phyloP scores from a whole-genome alignment of 2,888 invertebrate genomes.

The Tetragnatha montana region DNA sequence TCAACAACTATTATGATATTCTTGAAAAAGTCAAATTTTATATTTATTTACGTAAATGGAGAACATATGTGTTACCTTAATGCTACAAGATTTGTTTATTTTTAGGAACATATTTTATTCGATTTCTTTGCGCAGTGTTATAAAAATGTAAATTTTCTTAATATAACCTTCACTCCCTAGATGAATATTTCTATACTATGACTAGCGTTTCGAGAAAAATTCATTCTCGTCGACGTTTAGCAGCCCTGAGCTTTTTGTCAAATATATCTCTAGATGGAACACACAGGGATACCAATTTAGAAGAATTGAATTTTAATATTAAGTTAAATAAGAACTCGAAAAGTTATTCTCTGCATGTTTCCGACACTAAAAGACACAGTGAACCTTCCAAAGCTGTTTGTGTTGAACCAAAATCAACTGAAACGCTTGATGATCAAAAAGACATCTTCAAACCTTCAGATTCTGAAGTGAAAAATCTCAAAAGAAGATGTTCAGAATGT shows the following conservation, averaged over 20 bases:
- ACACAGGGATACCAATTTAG: conserved; percentile 81
- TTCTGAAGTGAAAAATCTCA: conserved; percentile 19
- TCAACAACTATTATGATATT: no score
- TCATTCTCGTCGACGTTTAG: conserved; percentile 74
- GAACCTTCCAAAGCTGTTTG: not conserved
- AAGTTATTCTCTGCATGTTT: not conserved
- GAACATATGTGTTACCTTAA: no score
- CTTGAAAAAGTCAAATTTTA: no score
- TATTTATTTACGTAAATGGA: no score
- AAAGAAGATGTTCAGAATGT: conserved; percentile 54
- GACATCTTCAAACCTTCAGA: not conserved
- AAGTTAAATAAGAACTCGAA: conserved; percentile 25
- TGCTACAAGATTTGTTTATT: no score
- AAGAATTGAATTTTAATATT: conserved; percentile 72
- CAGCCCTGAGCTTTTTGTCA: conserved; percentile 93
- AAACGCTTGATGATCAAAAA: conserved; percentile 13
- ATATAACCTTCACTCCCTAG: no score
- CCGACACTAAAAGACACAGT: conserved; percentile 1
- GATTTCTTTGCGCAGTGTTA: no score
- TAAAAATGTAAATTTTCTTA: no score
- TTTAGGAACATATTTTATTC: no score
- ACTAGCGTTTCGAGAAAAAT: conserved; percentile 74
- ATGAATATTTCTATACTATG: conserved; percentile 64
- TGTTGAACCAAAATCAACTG: conserved; percentile 9
- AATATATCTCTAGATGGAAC: conserved; percentile 96